Conservation (phyloP, 2,888 invertebrate genomes). For the Apeira syringaria region DNA sequence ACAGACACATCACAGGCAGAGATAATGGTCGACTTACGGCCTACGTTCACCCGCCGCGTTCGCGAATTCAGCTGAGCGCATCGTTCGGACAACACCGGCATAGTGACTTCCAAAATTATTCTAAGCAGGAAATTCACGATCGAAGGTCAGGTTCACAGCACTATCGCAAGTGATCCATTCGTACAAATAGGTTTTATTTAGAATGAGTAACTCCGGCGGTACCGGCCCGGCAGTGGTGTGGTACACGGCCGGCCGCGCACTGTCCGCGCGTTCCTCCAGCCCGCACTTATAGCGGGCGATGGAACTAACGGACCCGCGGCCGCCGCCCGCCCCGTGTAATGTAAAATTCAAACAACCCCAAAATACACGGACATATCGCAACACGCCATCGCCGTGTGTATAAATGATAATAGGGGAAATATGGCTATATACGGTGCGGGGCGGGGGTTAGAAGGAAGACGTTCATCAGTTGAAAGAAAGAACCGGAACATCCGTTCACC, state of each 20-base stretch:
- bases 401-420: slow-evolving; percentile 53
- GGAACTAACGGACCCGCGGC: slow-evolving; percentile 49
- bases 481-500: slow-evolving; percentile 28
- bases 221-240: slow-evolving; percentile 70
- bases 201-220: slow-evolving; percentile 50
- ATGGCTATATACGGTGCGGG: slow-evolving; percentile 32
- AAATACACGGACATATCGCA: slow-evolving; percentile 45
- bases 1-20: slow-evolving; percentile 39
- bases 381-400: slow-evolving; percentile 54
- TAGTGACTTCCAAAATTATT: slow-evolving; percentile 42
- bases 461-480: slow-evolving; percentile 33
- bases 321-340: slow-evolving; percentile 60
- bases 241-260: slow-evolving; percentile 75
- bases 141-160: slow-evolving; percentile 64
- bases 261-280: slow-evolving; percentile 63
- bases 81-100: slow-evolving; percentile 71
- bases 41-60: slow-evolving; percentile 57
- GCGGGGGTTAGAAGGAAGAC: slow-evolving; percentile 35
- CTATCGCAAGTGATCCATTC: slow-evolving; percentile 61
- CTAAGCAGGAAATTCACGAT: slow-evolving; percentile 33
- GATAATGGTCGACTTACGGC: slow-evolving; percentile 66
- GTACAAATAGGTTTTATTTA: slow-evolving; percentile 39
- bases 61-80: slow-evolving; percentile 61
- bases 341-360: slow-evolving; percentile 67
- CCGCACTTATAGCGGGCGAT: slow-evolving; percentile 66